Base-by-base conservation (phyloP, 2,888 invertebrate species). In the Epistrophella euchroma region DNA sequence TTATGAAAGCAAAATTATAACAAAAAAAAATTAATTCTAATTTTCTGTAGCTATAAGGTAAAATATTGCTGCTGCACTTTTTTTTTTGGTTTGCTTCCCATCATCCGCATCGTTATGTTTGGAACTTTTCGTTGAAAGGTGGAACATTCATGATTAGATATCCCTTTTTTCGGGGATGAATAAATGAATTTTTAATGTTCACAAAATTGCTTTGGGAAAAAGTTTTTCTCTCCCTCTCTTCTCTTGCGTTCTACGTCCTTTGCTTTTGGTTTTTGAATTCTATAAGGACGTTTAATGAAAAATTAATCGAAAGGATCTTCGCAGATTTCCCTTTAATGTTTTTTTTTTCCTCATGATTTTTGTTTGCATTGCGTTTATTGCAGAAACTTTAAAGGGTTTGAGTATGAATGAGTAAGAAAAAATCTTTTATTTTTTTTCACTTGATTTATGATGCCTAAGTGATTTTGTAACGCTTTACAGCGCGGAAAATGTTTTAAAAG, bases 381-480 rank as follows among this genome's bases (percentile, higher is more conserved):
- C 43, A 62, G 60, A 25, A 40, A 60, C 25, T 62, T 60, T 37
- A 32, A 72, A 52, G 28, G 37, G 47, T 55, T 60, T n/a, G 52
- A 55, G 32, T 22, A 52, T 40, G 70, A 62, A 72, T 72, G 45
- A 64, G 56, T 64, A 2, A 35, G 47, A 64, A 64, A 71, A 64
- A 72, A 17, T 62, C 62, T 56, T 77, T 72, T 68, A 70, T 74
- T 60, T 73, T 40, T 40, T 72, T 72, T 37, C 25, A 62, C 47
- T 74, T 82, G 82, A 82, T 82, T 82, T 77, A 82, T 82, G 71
- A 82, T 68, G 73, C 60, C 43, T 74, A 80, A 80, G 58, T 82
- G 77, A 72, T 45, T 77, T 82, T 66, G 66, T 71, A 58, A 62
- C 62, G 62, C 62, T 43, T 62, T 62, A 62, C 17, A 62, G 62